phyloP scores from a whole-genome alignment of 2,797 vertebrate species.

The Holocentrus rufus region DNA sequence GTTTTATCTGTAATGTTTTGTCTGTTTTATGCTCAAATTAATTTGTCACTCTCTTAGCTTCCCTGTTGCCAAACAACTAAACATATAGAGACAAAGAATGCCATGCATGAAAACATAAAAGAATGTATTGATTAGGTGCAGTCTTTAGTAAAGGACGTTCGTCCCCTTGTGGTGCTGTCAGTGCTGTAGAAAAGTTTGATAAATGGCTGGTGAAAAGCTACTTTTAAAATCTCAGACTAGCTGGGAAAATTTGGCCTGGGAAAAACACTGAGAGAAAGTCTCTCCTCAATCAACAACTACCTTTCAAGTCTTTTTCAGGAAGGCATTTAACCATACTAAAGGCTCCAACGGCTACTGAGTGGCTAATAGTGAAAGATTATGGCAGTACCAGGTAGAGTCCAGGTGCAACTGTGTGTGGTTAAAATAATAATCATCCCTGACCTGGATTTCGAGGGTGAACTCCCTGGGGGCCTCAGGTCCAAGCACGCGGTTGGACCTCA shows the following conservation, averaged over 20 bases:
- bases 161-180: not conserved
- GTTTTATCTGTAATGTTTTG: too few relatives aligned
- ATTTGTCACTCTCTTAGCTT: too few relatives aligned
- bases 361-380: constrained; percentile 14
- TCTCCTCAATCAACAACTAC: too few relatives aligned
- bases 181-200: constrained; percentile 7
- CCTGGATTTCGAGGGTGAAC: constrained; percentile 91
- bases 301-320: too few relatives aligned
- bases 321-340: too few relatives aligned
- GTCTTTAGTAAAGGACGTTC: constrained; percentile 14
- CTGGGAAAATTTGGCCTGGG: too few relatives aligned
- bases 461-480: constrained; percentile 85
- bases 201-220: too few relatives aligned
- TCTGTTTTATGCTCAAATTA: too few relatives aligned
- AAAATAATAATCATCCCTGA: constrained; percentile 54
- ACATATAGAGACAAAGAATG: too few relatives aligned
- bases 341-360: too few relatives aligned
- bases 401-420: constrained; percentile 13
- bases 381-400: constrained; percentile 9
- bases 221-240: constrained; percentile 10
- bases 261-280: too few relatives aligned
- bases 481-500: constrained; percentile 79
- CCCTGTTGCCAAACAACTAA: too few relatives aligned
- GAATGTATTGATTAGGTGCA: not conserved
- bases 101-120: not conserved